phyloP scores from a whole-genome alignment of 1,140 invertebrate species.

The Galleria mellonella region DNA sequence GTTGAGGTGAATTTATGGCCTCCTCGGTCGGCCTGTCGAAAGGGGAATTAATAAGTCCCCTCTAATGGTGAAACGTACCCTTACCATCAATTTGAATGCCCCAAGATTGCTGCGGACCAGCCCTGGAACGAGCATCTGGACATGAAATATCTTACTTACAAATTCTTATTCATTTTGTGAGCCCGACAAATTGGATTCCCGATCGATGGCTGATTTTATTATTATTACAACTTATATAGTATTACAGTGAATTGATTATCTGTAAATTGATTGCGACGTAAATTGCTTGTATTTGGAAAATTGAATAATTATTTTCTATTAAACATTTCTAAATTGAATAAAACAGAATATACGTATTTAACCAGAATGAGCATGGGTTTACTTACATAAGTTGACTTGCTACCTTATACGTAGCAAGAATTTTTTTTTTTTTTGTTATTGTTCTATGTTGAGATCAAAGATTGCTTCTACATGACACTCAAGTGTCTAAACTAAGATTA shows the following conservation, averaged over 20 bases:
- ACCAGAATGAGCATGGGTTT: too few species aligned
- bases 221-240: too few species aligned
- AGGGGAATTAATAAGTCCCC: constrained; percentile 73
- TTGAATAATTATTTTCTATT: not conserved
- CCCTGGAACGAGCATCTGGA: constrained; percentile 40
- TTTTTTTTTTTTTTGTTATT: too few species aligned
- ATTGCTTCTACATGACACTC: too few species aligned
- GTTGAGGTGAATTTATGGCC: constrained; percentile 72
- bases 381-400: too few species aligned
- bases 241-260: constrained; percentile 16
- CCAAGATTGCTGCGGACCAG: constrained; percentile 53
- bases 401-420: too few species aligned
- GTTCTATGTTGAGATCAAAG: too few species aligned
- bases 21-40: constrained; percentile 72
- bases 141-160: constrained; percentile 61
- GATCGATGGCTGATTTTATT: constrained; percentile 4
- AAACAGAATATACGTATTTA: too few species aligned
- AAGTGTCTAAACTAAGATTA: too few species aligned
- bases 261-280: constrained; percentile 23
- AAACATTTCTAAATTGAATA: too few species aligned
- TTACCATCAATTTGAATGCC: constrained; percentile 72
- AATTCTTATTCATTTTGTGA: constrained; percentile 54
- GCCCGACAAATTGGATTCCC: constrained; percentile 46
- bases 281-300: constrained; percentile 11
- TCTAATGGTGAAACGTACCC: constrained; percentile 72